Evolutionary conservation across 2,797 vertebrate species (phyloP).

Genomic region (Semaprochilodus insignis): DNA sequence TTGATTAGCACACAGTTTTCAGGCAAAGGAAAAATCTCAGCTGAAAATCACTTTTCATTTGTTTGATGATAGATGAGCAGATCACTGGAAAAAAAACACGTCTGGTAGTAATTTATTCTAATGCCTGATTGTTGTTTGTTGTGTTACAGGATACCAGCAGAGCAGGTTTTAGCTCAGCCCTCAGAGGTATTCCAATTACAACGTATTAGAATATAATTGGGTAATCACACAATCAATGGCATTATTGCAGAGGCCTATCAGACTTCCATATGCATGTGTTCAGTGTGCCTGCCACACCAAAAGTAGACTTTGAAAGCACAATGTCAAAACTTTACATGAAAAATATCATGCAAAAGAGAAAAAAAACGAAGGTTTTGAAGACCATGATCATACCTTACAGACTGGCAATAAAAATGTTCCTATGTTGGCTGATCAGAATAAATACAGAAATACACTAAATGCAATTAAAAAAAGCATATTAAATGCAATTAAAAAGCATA

Average conservation of each 20-base stretch:
- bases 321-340: background rate
- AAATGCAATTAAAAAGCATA: too few species aligned
- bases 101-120: slow-evolving; percentile 45
- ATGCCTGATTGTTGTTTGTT: slow-evolving; percentile 31
- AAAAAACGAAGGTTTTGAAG: too few species aligned
- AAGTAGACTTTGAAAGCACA: background rate
- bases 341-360: background rate
- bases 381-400: too few species aligned
- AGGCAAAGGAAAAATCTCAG: slow-evolving; percentile 9
- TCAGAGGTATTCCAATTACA: slow-evolving; percentile 22
- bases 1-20: slow-evolving; percentile 30
- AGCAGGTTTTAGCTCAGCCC: slow-evolving; percentile 12
- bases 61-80: slow-evolving; percentile 34
- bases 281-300: background rate
- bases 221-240: background rate
- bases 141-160: slow-evolving; percentile 1
- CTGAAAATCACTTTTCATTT: slow-evolving; percentile 37
- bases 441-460: too few species aligned
- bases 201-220: background rate
- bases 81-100: slow-evolving; percentile 26
- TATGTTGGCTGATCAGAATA: too few species aligned
- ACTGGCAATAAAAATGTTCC: too few species aligned
- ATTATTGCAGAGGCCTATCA: background rate
- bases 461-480: too few species aligned
- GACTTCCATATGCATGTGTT: background rate